These are phyloP conservation scores for Amniataba percoides DNA, from an alignment of 2,797 vertebrate genomes.

Conservation along the genomic window DNA sequence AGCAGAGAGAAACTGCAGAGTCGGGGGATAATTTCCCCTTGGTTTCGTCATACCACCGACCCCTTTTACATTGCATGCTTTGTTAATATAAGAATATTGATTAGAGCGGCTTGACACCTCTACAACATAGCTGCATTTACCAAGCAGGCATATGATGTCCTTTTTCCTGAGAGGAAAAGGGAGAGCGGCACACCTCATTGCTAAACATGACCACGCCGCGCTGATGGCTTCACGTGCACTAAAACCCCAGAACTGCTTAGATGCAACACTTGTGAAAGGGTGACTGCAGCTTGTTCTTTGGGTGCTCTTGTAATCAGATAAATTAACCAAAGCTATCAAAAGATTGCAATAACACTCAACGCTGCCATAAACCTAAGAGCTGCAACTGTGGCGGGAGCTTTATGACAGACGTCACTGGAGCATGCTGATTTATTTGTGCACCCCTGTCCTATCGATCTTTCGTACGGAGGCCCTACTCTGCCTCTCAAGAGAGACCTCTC, in stretches of 20 bases:
- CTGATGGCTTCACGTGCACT: constrained; percentile 1
- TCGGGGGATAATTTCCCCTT: not conserved
- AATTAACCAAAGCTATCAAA: constrained; percentile 89
- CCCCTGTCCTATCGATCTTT: constrained; percentile 86
- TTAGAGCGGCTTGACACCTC: not conserved
- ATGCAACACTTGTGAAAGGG: constrained; percentile 67
- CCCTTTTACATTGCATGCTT: not conserved
- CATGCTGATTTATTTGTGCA: constrained; percentile 84
- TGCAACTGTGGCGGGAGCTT: constrained; percentile 79
- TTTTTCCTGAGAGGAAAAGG: constrained; percentile 1
- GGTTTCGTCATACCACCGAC: not conserved
- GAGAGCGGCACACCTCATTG: not conserved
- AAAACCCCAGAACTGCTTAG: constrained; percentile 52
- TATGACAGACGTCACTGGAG: constrained; percentile 85
- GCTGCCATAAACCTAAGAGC: constrained; percentile 85
- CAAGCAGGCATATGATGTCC: not conserved
- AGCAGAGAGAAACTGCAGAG: not conserved
- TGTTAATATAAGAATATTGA: constrained; percentile 17
- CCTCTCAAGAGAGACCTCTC: constrained; percentile 79
- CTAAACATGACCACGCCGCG: constrained; percentile 22
- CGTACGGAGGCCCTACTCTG: constrained; percentile 74
- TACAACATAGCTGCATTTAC: constrained; percentile 9
- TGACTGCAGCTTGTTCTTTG: constrained; percentile 73
- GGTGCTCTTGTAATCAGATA: constrained; percentile 86
- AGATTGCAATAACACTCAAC: constrained; percentile 89